Evolutionary conservation across 2,797 vertebrate species (phyloP), one percentile per base, ranked within the genome.

Genomic region (Aythya fuligula): DNA sequence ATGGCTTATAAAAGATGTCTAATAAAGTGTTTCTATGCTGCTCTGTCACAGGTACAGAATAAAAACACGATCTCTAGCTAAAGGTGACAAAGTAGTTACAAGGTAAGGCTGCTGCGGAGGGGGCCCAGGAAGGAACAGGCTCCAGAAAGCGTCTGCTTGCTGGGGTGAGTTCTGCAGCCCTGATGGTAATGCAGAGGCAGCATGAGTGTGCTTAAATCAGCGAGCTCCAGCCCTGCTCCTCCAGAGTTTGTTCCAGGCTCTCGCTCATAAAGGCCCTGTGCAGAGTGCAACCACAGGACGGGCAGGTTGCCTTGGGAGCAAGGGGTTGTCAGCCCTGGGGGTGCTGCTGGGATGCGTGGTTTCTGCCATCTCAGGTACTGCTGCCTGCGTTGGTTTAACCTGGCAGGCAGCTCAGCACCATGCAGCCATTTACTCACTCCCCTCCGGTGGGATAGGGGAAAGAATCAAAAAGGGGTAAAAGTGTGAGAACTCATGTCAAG

Each of bases 201-300:
- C 13, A 39, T 28, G 32, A 43, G 20, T 0, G 0, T 66, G 11
- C 60, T 70, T 74, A 21, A 64, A 5, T 51, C 30, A 12, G 13
- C 12, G n/a, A 78, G 38, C 21, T 39, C 8, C 2, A 0, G 0
- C 30, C 7, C 5, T 25, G 22, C n/a, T 81, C 36, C 11, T 41
- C 13, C 9, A 39, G 49, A 80, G 49, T 21, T 28, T 70, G 58
- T 30, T 66, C 54, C 43, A 62, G 19, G 13, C 38, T 74, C 8
- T 47, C 25, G 34, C 65, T 62, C 30, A 11, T 30, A 27, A 30
- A 30, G 27, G 30, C 43, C 3, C 11, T 72, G 67, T 47, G n/a
- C 30, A 27, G 36, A 53, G 38, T 36, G 4, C 45, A 57, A 53
- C 24, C 17, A 34, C 25, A 18, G 0, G 1, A n/a, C 25, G 30